Evolutionary conservation across 2,113 vertebrate genomes (phyloP).

Genomic region (Ptychochromis oligacanthus): DNA sequence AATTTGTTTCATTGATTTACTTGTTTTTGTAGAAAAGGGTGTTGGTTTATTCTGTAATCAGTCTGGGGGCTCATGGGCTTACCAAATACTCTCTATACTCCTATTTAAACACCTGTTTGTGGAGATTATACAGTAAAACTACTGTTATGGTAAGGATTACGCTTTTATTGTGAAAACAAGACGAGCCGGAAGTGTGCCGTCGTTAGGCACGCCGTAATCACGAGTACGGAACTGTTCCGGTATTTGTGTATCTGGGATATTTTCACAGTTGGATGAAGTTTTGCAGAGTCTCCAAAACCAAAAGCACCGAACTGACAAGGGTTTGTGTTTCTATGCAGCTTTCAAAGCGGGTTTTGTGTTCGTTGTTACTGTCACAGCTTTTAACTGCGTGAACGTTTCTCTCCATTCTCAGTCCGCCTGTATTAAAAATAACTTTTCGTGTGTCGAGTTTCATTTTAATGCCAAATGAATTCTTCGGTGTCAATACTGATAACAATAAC

Average conservation of each 20-base stretch:
- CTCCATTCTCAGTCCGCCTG: not conserved
- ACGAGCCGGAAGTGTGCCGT: slow-evolving; percentile 18
- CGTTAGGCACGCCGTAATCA: not conserved
- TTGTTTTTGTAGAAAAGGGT: not conserved
- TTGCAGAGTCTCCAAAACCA: not conserved
- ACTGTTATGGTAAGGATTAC: not conserved
- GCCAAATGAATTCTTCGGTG: not conserved
- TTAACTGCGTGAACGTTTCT: not conserved
- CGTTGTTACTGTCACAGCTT: not conserved
- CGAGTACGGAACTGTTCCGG: not conserved
- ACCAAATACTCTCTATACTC: not conserved
- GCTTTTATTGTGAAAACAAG: slow-evolving; percentile 60
- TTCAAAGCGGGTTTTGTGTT: not conserved
- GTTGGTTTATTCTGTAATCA: not conserved
- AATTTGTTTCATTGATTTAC: not conserved
- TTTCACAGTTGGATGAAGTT: not conserved
- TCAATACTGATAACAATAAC: not conserved
- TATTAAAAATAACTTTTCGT: not conserved
- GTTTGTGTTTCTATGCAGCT: slow-evolving; percentile 8
- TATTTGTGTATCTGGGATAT: not conserved
- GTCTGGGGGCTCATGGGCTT: not conserved
- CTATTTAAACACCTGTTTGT: not conserved
- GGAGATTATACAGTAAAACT: not conserved
- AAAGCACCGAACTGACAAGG: not conserved
- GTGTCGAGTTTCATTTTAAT: not conserved